phyloP scores from a whole-genome alignment of 2,113 vertebrate species.

The Tretioscincus oriximinensis region DNA sequence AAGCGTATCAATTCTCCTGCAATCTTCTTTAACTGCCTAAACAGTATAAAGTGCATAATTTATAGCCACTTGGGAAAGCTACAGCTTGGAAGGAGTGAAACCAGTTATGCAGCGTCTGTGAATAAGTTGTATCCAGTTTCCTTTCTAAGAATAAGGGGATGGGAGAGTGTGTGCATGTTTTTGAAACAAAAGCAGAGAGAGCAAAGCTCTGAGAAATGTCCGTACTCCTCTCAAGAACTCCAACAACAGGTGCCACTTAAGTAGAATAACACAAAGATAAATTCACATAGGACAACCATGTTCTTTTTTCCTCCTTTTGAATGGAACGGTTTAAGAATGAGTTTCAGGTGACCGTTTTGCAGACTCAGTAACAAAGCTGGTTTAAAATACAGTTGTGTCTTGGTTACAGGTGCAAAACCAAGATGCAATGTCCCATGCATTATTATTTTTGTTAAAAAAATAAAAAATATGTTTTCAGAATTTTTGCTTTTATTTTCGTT shows the following conservation, averaged over 20 bases:
- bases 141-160: conserved; percentile 50
- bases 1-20: neutral
- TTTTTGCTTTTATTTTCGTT: conserved; percentile 22
- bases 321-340: conserved; percentile 30
- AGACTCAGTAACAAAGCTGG: conserved; percentile 23
- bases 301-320: conserved; percentile 27
- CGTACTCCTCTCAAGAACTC: conserved; percentile 34
- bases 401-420: conserved; percentile 23
- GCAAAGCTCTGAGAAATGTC: conserved; percentile 49
- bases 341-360: conserved; percentile 47
- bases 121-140: conserved; percentile 55
- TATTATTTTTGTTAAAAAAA: conserved; percentile 41
- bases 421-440: neutral
- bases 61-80: neutral
- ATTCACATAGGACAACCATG: neutral
- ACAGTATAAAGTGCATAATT: neutral
- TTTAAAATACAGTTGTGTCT: conserved; percentile 29
- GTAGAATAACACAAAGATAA: conserved; percentile 41
- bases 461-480: neutral
- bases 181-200: conserved; percentile 48
- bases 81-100: conserved; percentile 20
- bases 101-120: conserved; percentile 46
- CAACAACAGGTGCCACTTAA: conserved; percentile 38
- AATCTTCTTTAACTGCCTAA: conserved; percentile 42
- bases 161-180: conserved; percentile 15